Percentiles rank a stretch among this genome's conserved stretches.
These are phyloP conservation scores for Todiramphus saurophagus DNA, from an alignment of 2,113 vertebrate species.

Conservation along the genomic window DNA sequence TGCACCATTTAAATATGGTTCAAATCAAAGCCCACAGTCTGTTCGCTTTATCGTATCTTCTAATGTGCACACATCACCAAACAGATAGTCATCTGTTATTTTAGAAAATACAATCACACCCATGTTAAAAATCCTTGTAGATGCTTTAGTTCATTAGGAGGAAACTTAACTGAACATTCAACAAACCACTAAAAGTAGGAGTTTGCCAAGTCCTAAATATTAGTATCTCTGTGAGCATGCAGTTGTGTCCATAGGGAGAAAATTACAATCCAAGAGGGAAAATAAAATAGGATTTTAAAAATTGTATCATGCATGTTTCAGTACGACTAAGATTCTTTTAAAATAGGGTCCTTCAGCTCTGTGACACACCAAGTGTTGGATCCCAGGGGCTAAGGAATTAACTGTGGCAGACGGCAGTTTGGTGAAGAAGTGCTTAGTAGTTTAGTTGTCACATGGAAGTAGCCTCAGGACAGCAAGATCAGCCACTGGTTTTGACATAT, in stretches of 20 bases:
- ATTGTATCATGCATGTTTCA: not conserved
- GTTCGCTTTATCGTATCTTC: not conserved
- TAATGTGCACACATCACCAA: not conserved
- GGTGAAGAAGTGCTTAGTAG: not conserved
- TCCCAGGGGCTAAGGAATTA: not conserved
- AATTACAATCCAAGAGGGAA: not conserved
- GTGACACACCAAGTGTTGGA: not conserved
- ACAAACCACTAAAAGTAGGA: not conserved
- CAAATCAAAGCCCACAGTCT: not conserved
- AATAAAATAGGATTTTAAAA: not conserved
- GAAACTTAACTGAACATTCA: not conserved
- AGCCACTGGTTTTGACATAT: not conserved
- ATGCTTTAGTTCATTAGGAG: not conserved
- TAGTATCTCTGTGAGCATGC: not conserved
- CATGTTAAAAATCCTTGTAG: not conserved
- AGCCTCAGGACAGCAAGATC: slow-evolving; percentile 19
- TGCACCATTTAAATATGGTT: not conserved
- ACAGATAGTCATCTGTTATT: not conserved
- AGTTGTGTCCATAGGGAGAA: not conserved
- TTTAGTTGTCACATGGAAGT: not conserved
- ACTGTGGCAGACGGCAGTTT: not conserved
- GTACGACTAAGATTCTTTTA: not conserved
- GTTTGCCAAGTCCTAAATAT: not conserved
- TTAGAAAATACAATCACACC: not conserved
- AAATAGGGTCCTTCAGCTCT: not conserved